Conservation (phyloP, 2,113 vertebrate species). For the Notechis scutatus region DNA sequence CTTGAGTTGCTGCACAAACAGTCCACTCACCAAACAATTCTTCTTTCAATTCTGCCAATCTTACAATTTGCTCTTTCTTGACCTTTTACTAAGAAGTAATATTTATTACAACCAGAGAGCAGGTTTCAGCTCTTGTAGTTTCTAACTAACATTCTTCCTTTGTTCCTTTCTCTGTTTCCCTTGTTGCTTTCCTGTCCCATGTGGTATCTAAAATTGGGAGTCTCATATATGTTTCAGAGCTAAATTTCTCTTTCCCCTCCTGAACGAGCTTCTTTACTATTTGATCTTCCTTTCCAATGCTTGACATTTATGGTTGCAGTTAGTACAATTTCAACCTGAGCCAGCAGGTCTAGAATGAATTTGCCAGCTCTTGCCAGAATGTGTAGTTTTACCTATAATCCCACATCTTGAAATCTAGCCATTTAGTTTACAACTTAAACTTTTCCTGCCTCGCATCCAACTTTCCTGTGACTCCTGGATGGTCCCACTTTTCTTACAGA, state of each 20-base stretch:
- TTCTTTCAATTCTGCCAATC: background rate
- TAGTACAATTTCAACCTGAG: background rate
- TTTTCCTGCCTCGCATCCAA: background rate
- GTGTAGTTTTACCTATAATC: background rate
- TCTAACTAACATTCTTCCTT: background rate
- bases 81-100: background rate
- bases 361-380: background rate
- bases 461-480: background rate
- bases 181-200: background rate
- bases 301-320: background rate
- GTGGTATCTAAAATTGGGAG: background rate
- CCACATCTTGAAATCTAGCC: background rate
- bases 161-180: background rate
- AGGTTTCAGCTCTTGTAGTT: background rate
- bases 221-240: background rate
- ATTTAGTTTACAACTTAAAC: background rate
- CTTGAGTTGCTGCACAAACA: background rate
- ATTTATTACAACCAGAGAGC: background rate
- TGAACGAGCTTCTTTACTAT: background rate
- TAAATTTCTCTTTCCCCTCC: background rate
- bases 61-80: background rate
- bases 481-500: background rate
- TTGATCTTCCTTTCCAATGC: background rate
- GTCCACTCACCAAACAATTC: background rate
- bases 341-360: background rate